Evolutionary conservation across 2,888 invertebrate genomes (phyloP).

Genomic region (Hirtodrosophila trivittata): DNA sequence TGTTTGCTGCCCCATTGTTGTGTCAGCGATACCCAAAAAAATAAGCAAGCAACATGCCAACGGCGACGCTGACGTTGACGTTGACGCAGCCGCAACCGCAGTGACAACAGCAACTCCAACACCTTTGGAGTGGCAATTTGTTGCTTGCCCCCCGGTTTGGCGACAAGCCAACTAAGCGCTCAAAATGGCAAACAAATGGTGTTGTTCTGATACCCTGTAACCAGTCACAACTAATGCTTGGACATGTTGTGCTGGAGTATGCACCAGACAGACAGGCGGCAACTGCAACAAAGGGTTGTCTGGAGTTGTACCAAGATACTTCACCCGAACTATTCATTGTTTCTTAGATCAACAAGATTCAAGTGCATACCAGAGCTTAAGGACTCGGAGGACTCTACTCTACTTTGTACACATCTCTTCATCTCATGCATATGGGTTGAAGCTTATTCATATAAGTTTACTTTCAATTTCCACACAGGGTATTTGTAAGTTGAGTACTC

Average conservation of each 20-base stretch:
- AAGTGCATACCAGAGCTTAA: no score
- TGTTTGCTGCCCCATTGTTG: constrained; percentile 66
- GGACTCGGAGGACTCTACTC: no score
- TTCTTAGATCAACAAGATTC: no score
- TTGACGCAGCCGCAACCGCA: constrained; percentile 29
- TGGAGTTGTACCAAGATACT: no score
- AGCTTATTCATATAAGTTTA: no score
- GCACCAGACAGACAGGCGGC: no score
- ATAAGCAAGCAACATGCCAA: constrained; percentile 54
- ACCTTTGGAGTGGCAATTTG: constrained; percentile 79
- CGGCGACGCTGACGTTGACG: constrained; percentile 42
- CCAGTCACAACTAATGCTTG: not conserved
- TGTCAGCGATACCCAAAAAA: constrained; percentile 70
- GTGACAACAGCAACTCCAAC: constrained; percentile 66
- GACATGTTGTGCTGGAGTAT: not conserved
- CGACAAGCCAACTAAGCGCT: constrained; percentile 63
- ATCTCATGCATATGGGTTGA: no score
- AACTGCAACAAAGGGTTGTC: no score
- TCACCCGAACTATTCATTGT: no score
- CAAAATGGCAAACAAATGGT: constrained; percentile 38
- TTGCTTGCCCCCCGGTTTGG: constrained; percentile 59
- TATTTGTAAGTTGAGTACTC: not conserved
- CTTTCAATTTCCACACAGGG: not conserved
- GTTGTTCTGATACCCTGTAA: not conserved
- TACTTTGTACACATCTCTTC: no score